These are phyloP conservation scores for Scaptomyza reducta DNA, from an alignment of 2,888 invertebrate species.

Conservation along the genomic window DNA sequence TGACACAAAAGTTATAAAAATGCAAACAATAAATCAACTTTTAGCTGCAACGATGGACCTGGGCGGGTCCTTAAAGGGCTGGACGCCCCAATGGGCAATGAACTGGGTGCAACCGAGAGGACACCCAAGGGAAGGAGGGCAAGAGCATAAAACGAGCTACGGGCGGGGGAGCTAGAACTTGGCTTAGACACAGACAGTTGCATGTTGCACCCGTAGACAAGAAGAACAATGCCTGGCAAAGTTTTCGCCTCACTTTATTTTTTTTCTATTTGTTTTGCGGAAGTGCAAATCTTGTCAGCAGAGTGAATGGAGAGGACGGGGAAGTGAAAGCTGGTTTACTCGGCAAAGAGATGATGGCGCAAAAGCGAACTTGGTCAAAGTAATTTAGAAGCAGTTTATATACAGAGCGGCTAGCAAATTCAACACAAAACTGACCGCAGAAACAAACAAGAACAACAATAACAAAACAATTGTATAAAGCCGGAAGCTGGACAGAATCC, in stretches of 20 bases:
- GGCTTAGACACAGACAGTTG: conserved; percentile 28
- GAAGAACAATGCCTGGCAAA: conserved; percentile 56
- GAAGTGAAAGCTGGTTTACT: conserved; percentile 13
- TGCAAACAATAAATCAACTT: conserved; percentile 65
- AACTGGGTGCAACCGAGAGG: conserved; percentile 15
- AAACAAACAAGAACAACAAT: conserved; percentile 43
- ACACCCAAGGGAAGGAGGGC: not conserved
- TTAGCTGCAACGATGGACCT: conserved; percentile 38
- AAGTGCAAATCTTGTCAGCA: conserved; percentile 62
- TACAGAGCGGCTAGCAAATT: conserved; percentile 50
- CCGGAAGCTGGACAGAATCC: conserved; percentile 13
- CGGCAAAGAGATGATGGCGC: conserved; percentile 15
- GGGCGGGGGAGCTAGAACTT: conserved; percentile 15
- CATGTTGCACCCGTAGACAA: conserved; percentile 32
- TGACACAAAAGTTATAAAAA: conserved; percentile 59
- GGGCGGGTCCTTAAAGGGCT: not conserved
- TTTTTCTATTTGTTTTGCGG: conserved; percentile 25
- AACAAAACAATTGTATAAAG: conserved; percentile 49
- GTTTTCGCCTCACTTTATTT: conserved; percentile 27
- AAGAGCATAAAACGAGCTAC: not conserved
- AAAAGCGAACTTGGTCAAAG: conserved; percentile 57
- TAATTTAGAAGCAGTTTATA: conserved; percentile 72
- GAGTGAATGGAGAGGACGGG: conserved; percentile 10
- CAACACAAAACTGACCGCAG: conserved; percentile 60
- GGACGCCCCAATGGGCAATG: conserved; percentile 34